Conservation (phyloP, 2,113 vertebrate genomes). For the Benitochromis conjunctus region DNA sequence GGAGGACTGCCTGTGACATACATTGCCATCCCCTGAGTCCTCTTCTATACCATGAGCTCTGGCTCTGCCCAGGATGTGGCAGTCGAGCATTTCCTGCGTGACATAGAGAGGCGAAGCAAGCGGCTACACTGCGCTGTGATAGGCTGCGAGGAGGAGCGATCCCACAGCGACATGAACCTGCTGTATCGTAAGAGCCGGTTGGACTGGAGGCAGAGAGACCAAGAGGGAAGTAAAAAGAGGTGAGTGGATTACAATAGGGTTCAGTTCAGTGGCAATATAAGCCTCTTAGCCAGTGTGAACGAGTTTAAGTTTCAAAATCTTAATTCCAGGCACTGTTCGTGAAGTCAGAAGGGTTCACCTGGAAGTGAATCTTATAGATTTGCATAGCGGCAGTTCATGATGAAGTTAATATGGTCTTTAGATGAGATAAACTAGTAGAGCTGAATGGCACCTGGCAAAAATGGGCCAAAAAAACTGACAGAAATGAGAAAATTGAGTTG, state of each 20-base stretch:
- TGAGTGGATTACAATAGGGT: conserved; percentile 55
- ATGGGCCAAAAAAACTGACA: neutral
- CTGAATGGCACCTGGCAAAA: neutral
- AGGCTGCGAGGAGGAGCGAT: conserved; percentile 73
- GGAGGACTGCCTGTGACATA: conserved; percentile 43
- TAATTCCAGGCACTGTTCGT: conserved; percentile 32
- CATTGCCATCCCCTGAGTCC: conserved; percentile 39
- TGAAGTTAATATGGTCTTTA: conserved; percentile 15
- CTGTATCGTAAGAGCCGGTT: conserved; percentile 79
- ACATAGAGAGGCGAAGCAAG: conserved; percentile 81
- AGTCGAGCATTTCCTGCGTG: conserved; percentile 82
- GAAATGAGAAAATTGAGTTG: neutral
- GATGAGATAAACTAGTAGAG: conserved; percentile 18
- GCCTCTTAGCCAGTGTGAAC: conserved; percentile 33
- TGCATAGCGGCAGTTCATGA: conserved; percentile 14
- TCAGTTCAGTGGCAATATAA: conserved; percentile 29
- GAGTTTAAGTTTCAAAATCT: conserved; percentile 37
- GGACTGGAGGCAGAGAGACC: conserved; percentile 80
- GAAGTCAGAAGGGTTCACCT: neutral
- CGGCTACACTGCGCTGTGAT: conserved; percentile 79
- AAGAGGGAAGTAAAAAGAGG: conserved; percentile 77
- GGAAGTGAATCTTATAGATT: conserved; percentile 1
- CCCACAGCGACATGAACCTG: conserved; percentile 79
- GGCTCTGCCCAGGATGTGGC: conserved; percentile 83
- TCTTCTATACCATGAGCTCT: conserved; percentile 80